These are phyloP conservation scores for Salarias fasciatus DNA, from an alignment of 2,797 vertebrate species.

Conservation along the genomic window DNA sequence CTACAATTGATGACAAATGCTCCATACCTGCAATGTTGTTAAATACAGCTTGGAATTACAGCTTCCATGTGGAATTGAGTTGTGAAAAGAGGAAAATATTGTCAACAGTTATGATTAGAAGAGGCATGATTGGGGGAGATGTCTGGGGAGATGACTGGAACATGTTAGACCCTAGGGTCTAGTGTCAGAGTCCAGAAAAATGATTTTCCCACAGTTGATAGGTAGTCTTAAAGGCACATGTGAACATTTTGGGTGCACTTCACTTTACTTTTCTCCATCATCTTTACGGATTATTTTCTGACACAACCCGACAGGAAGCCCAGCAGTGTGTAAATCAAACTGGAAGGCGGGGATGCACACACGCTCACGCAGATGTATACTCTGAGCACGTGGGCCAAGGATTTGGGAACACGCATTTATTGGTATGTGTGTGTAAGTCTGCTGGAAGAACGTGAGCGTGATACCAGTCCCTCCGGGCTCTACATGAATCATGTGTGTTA, in stretches of 20 bases:
- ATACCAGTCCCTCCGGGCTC: conserved; percentile 57
- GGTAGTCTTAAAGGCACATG: conserved; percentile 26
- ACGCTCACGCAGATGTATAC: conserved; percentile 8
- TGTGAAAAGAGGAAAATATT: too few relatives aligned
- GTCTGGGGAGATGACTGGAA: neutral
- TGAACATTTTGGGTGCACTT: conserved; percentile 15
- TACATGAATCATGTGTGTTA: conserved; percentile 72
- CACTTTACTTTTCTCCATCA: too few relatives aligned
- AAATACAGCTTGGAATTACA: neutral
- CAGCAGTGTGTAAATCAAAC: neutral
- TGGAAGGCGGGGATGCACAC: conserved; percentile 3
- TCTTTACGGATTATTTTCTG: neutral
- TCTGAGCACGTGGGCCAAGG: conserved; percentile 49
- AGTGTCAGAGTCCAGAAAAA: conserved; percentile 10
- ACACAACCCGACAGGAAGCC: neutral
- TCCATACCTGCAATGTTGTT: neutral
- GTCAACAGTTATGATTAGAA: too few relatives aligned
- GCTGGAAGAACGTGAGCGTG: conserved; percentile 55
- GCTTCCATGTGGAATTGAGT: neutral
- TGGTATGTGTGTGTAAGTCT: conserved; percentile 16
- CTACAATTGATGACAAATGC: too few relatives aligned
- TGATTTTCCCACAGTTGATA: conserved; percentile 25
- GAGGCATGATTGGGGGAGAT: too few relatives aligned
- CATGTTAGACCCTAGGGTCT: neutral
- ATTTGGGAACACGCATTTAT: conserved; percentile 51